phyloP scores from a whole-genome alignment of 1,140 invertebrate species.

The Calosoma granatense region DNA sequence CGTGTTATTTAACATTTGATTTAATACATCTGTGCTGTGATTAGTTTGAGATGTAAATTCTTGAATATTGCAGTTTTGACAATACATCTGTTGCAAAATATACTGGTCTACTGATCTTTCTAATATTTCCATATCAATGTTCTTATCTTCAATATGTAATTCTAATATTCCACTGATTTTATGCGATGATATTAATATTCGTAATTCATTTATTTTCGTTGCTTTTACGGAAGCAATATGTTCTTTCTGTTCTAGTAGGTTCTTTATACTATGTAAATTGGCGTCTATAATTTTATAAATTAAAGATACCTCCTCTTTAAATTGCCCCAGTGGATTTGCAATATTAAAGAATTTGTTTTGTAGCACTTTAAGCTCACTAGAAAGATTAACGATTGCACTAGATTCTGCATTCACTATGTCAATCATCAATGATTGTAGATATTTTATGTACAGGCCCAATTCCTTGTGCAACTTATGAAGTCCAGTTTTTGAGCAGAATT shows the following conservation, averaged over 20 bases:
- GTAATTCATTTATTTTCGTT: conserved; percentile 1
- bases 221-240: conserved; percentile 21
- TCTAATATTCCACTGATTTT: not conserved
- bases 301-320: conserved; percentile 69
- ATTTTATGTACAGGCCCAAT: conserved; percentile 80
- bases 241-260: conserved; percentile 27
- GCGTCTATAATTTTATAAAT: conserved; percentile 26
- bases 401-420: conserved; percentile 96
- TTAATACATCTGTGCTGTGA: conserved; percentile 40
- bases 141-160: not conserved
- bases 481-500: conserved; percentile 68
- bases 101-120: conserved; percentile 7
- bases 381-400: conserved; percentile 92
- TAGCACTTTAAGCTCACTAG: conserved; percentile 69
- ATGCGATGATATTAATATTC: not conserved
- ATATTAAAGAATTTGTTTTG: conserved; percentile 28
- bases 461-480: conserved; percentile 85
- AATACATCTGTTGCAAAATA: conserved; percentile 12
- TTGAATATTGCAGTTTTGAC: conserved; percentile 28
- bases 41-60: conserved; percentile 34
- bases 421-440: conserved; percentile 84
- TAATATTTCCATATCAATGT: not conserved
- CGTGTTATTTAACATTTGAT: conserved; percentile 44
- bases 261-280: conserved; percentile 25
- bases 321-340: conserved; percentile 61